Conservation (phyloP, 2,113 vertebrate genomes). For the Python bivittatus region DNA sequence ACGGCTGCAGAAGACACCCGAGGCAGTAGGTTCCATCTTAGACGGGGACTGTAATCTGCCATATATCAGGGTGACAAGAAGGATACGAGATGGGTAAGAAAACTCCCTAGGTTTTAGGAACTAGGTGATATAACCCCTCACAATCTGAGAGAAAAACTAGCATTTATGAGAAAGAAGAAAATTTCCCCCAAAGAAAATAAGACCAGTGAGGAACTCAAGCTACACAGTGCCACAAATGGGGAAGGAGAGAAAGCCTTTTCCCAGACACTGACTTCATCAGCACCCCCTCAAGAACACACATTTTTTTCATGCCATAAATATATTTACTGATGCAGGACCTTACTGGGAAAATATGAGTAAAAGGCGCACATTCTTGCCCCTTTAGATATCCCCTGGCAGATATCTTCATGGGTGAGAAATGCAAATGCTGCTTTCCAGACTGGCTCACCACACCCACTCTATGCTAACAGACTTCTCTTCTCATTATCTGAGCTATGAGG, state of each 20-base stretch:
- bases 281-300: background rate
- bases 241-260: background rate
- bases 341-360: background rate
- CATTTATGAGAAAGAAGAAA: background rate
- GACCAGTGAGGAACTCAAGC: background rate
- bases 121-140: too few species aligned
- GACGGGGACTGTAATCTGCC: constrained; percentile 40
- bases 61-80: background rate
- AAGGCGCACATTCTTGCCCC: background rate
- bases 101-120: background rate
- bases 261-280: background rate
- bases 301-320: background rate
- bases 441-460: background rate
- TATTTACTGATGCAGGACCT: background rate
- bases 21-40: constrained; percentile 87
- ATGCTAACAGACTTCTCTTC: too few species aligned
- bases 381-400: background rate
- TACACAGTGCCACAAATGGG: background rate
- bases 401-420: background rate
- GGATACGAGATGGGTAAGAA: background rate
- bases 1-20: constrained; percentile 88
- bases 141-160: background rate
- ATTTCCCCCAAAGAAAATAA: background rate
- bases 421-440: background rate
- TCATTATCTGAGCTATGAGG: background rate